Base-by-base conservation (phyloP, 2,888 invertebrate genomes). In the Carabus problematicus region DNA sequence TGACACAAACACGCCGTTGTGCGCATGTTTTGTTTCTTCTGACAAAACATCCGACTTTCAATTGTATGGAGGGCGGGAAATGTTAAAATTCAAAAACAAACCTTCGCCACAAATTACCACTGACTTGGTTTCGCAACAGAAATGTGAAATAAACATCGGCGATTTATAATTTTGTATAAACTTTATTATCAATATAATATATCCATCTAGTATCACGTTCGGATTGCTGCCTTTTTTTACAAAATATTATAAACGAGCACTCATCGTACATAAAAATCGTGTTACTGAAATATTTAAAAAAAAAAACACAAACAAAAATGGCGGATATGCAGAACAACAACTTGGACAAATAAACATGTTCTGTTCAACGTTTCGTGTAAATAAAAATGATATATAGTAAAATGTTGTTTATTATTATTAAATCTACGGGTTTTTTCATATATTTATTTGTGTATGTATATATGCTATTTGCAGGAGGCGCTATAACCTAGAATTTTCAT, bases 381-480 rank as follows among this genome's bases (percentile, higher is more conserved):
- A 45, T 55, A 62, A 39, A 69, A 69, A 69, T 62, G 56, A 69
- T 61, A 43, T 69, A 69, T 69, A 62, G 29, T 61, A 61, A 69
- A 69, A 69, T 69, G 61, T 69, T 69, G 54, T 67, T 56, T 67
- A 52, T 52, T 18, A 49, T 52, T 52, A 14, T 52, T 52, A 29
- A 29, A 56, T 69, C 56, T 68, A 68, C 55, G 61, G 45, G 43
- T 68, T 61, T n/a, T 55, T 49, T 66, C 55, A 18, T 55, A 55
- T 68, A 14, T 68, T 59, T 68, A 62, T 62, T 3, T 29, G 6
- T 29, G 6, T 29, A 29, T 68, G 60, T 69, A 69, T 62, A 69
- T 69, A 69, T 54, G 55, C 69, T 69, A 69, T 29, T 29, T 29
- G 29, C 29, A 6, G 29, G 29, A 2, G 29, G 2, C 6, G 29